These are phyloP conservation scores for Drosophila merina DNA, from an alignment of 2,888 invertebrate genomes.

Conservation along the genomic window DNA sequence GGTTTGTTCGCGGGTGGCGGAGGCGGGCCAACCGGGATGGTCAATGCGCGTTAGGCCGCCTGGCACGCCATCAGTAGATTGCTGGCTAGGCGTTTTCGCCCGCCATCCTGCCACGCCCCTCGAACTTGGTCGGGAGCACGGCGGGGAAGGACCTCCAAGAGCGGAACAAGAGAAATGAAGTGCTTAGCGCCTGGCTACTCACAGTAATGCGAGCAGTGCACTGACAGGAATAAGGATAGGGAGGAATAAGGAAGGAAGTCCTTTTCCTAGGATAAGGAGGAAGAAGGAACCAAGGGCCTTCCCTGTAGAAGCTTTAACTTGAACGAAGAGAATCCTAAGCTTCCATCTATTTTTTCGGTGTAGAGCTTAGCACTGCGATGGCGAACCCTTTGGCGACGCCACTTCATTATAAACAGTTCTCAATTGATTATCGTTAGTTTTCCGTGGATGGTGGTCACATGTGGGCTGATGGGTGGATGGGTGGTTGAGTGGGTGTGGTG, in stretches of 20 bases:
- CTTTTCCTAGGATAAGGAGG: no score
- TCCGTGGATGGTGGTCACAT: slow-evolving; percentile 3
- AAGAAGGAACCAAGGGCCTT: no score
- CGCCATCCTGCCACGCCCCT: slow-evolving; percentile 69
- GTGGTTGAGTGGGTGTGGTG: slow-evolving; percentile 21
- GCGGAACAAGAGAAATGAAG: slow-evolving; percentile 59
- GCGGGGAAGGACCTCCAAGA: slow-evolving; percentile 15
- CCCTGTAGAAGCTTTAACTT: no score
- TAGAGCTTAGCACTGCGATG: neutral
- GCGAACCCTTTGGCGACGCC: slow-evolving; percentile 59
- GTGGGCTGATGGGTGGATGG: slow-evolving; percentile 10
- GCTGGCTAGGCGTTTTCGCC: slow-evolving; percentile 68
- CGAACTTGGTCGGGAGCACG: neutral
- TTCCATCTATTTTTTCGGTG: slow-evolving; percentile 1
- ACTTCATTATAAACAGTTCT: slow-evolving; percentile 79
- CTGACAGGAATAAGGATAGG: neutral
- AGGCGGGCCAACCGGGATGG: slow-evolving; percentile 1
- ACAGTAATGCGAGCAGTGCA: slow-evolving; percentile 15
- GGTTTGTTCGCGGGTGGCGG: slow-evolving; percentile 20
- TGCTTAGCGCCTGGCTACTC: slow-evolving; percentile 58
- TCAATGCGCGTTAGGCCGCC: slow-evolving; percentile 32
- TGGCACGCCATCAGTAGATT: slow-evolving; percentile 54
- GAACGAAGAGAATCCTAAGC: no score
- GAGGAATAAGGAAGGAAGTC: no score
- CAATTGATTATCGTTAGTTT: slow-evolving; percentile 78